phyloP scores from a whole-genome alignment of 2,113 vertebrate genomes.

The Platysternon megacephalum region DNA sequence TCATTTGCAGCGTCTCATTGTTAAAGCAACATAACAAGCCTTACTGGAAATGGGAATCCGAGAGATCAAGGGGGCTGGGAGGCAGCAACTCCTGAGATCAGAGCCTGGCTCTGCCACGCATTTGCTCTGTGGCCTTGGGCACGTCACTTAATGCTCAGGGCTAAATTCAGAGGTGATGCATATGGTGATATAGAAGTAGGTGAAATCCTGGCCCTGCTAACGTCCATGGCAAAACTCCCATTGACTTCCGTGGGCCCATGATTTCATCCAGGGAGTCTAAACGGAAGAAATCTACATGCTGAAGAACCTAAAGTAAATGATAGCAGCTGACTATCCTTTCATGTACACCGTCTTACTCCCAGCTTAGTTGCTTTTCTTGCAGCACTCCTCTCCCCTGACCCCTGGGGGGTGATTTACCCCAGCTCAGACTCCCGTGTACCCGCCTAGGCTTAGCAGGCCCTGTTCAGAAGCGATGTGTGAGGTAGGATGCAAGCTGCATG shows the following conservation, averaged over 20 bases:
- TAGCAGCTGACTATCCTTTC: slow-evolving; percentile 49
- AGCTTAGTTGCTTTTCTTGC: slow-evolving; percentile 52
- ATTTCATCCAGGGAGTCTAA: slow-evolving; percentile 41
- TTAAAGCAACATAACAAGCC: not conserved
- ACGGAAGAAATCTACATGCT: slow-evolving; percentile 10
- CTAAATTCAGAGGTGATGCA: slow-evolving; percentile 45
- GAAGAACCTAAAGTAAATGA: slow-evolving; percentile 60
- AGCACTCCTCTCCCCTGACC: slow-evolving; percentile 3
- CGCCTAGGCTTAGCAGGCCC: not conserved
- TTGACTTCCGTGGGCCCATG: slow-evolving; percentile 28
- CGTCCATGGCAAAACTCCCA: not conserved
- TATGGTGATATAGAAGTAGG: not conserved
- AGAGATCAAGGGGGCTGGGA: slow-evolving; percentile 40
- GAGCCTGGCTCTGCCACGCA: fast-evolving
- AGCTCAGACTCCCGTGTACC: fast-evolving
- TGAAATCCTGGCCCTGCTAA: not conserved
- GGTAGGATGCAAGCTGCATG: not conserved
- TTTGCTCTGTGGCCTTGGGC: fast-evolving
- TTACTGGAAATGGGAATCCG: slow-evolving; percentile 17
- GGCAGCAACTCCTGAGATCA: not conserved
- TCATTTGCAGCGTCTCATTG: slow-evolving; percentile 57
- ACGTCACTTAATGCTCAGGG: not conserved
- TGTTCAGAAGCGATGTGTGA: not conserved
- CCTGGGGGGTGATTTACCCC: not conserved
- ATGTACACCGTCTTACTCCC: slow-evolving; percentile 47